Base-by-base conservation (phyloP, 2,888 invertebrate species). In the Rugalucina vietnamica region DNA sequence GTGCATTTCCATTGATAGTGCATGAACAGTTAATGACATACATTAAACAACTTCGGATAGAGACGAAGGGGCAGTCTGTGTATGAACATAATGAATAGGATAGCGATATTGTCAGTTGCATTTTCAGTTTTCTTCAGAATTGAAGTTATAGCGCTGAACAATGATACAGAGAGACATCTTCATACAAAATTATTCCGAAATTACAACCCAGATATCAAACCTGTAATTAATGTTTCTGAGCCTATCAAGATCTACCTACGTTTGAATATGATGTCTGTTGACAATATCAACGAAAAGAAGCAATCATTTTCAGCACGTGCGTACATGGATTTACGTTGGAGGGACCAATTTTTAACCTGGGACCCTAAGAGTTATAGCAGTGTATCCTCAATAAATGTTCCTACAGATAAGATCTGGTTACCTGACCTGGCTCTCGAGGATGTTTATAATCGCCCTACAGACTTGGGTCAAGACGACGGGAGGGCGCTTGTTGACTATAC, bases 291-390 rank as follows among this genome's bases (percentile, higher is more conserved):
- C 27, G 89, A 87, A 74, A 85, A 84, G 29, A 73, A 80, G 32
- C 84, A 85, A 74, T 85, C 82, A 3, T 78, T 89, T 18, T 74
- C 86, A 4, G 49, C 84, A 1, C 75, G 76, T 27, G 88, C 80
- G 0, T 87, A 76, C 76, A 49, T 89, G 24, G 87, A 88, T 54
- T 74, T 86, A 5, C 78, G 54, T 18, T 89, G 89, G 89, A 86
- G 14, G 43, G 88, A 89, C 73, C 83, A 78, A 21, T 85, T 84
- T 65, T 71, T 90, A 1, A 34, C 32, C 4, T 88, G 85, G 86
- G 39, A 75, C 10, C 71, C 85, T 18, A 65, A 49, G 0, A 21
- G 70, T 24, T 86, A 81, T 70, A 69, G 77, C 21, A 76, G 79
- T 39, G 70, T 87, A 12, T 54, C 50, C 32, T 73, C 69, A 43